Percentiles rank a stretch among this genome's conserved stretches.
These are phyloP conservation scores for Mastacembelus armatus DNA, from an alignment of 2,797 vertebrate genomes.

Conservation along the genomic window DNA sequence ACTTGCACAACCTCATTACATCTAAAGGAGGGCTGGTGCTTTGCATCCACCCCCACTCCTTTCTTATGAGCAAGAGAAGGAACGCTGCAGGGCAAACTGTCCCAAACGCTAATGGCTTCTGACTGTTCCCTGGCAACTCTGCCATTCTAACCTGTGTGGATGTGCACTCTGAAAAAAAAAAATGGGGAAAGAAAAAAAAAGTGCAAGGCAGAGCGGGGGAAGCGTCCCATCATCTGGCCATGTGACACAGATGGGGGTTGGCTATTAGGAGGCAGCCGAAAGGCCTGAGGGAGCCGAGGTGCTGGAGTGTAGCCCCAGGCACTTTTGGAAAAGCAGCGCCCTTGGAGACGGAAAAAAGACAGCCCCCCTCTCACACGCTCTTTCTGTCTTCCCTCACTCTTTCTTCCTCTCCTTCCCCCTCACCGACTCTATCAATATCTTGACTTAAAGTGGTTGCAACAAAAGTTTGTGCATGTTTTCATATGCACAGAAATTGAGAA, in stretches of 20 bases:
- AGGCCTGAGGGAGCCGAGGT: slow-evolving; percentile 99
- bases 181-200: slow-evolving; percentile 64
- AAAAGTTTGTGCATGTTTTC: slow-evolving; percentile 74
- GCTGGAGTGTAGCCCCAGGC: slow-evolving; percentile 97
- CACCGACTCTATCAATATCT: slow-evolving; percentile 63
- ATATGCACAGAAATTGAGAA: slow-evolving; percentile 23
- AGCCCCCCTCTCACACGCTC: slow-evolving; percentile 42
- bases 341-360: slow-evolving; percentile 85
- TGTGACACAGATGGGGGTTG: slow-evolving; percentile 99
- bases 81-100: slow-evolving; percentile 99
- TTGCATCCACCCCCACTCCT: slow-evolving; percentile 85
- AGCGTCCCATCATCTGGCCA: slow-evolving; percentile 98
- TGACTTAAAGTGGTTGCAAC: slow-evolving; percentile 75
- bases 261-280: slow-evolving; percentile 97
- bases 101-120: slow-evolving; percentile 99
- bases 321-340: slow-evolving; percentile 97
- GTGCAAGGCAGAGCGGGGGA: slow-evolving; percentile 85
- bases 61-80: slow-evolving; percentile 92
- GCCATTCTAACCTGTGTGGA: slow-evolving; percentile 98
- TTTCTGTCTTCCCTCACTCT: slow-evolving; percentile 62
- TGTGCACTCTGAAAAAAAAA: slow-evolving; percentile 92
- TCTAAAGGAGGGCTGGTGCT: slow-evolving; percentile 84
- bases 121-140: slow-evolving; percentile 99
- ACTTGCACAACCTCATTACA: slow-evolving; percentile 89
- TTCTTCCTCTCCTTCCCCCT: slow-evolving; percentile 58